Evolutionary conservation across 2,888 invertebrate genomes (phyloP), one percentile per base, ranked within the genome.

Genomic region (Mythimna loreyi): DNA sequence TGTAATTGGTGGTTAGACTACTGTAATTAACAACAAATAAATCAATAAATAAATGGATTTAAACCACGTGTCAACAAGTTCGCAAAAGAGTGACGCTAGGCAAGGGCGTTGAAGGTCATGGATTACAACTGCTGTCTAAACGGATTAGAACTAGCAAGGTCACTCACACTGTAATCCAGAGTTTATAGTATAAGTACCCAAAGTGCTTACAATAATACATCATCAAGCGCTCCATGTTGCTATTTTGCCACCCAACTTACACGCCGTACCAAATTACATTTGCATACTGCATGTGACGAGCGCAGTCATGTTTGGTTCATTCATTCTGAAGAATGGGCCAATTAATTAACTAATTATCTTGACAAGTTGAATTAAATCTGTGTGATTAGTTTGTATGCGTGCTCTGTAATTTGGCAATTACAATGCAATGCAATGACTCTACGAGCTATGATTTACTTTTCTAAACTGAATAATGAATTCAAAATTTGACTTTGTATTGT

Each of bases 191-290:
- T 23, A 40, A 55, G 40, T 8, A 40, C 8, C 28, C 23, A 3
- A 68, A 1, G 19, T 21, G 28, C 19, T 5, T 57, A n/a, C 19
- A 57, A 60, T 25, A 55, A 73, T 25, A 59, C 19, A 33, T 47
- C 45, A 72, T 72, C 23, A 50, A 25, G n/a, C 23, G 25, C 36
- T 33, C 43, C 19, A 23, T n/a, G 28, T 19, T 30, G 40, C 16
- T 40, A 40, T 40, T 40, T 40, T 40, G 23, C 25, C 53, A 67
- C 21, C 9, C 43, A 55, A 7, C 40, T 25, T 64, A 67, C 49
- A 70, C 16, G 33, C 52, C 40, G 36, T 28, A 33, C 30, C 56
- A 67, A 77, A 74, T 80, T 80, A 71, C 73, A 80, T 77, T 80
- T 62, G 77, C 73, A 80, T 80, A 80, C 25, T 23, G 25, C 57